Conservation (phyloP, 2,113 vertebrate species). For the Rhea americana region DNA sequence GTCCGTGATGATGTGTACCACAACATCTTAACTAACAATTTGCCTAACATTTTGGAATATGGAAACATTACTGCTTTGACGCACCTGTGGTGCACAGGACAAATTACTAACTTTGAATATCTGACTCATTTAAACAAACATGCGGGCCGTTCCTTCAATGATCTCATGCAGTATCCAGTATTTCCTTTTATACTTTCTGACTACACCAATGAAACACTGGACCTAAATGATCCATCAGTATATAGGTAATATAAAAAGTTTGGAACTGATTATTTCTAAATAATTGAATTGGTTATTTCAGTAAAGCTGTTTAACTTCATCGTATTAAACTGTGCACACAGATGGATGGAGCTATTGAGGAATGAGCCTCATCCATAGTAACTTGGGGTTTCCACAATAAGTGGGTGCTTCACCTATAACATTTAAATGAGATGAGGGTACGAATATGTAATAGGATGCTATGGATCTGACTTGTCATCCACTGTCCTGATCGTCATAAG, state of each 20-base stretch:
- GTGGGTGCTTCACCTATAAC: neutral
- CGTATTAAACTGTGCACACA: neutral
- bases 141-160: conserved; percentile 95
- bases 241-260: conserved; percentile 83
- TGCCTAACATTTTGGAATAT: conserved; percentile 96
- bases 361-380: neutral
- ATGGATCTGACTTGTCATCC: neutral
- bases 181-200: conserved; percentile 97
- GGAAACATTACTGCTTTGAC: conserved; percentile 96
- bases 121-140: conserved; percentile 98
- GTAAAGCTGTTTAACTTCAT: neutral
- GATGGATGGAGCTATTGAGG: neutral
- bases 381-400: neutral
- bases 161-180: conserved; percentile 98
- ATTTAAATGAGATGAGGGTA: neutral
- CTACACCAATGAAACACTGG: conserved; percentile 90
- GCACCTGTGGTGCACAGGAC: conserved; percentile 94
- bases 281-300: neutral
- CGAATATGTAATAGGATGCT: neutral
- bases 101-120: conserved; percentile 98
- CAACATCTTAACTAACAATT: conserved; percentile 92
- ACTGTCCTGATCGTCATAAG: neutral
- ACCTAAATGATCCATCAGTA: conserved; percentile 85
- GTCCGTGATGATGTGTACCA: conserved; percentile 96
- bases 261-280: neutral